Evolutionary conservation across 2,888 invertebrate genomes (phyloP).

Genomic region (Hypomecis atomaria): DNA sequence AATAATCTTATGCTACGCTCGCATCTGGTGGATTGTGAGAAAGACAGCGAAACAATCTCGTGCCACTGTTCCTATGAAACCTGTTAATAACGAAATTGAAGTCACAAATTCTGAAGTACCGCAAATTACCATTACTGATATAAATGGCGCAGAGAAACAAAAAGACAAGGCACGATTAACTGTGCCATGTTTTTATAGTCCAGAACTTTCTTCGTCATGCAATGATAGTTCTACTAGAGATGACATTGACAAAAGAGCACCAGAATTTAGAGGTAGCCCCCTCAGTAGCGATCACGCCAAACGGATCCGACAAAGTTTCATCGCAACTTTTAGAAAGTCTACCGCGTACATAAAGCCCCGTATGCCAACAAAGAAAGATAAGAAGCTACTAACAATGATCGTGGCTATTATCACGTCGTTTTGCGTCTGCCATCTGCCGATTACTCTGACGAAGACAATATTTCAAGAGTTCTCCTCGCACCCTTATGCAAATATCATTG

Average conservation of each 20-base stretch:
- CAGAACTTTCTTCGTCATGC: slow-evolving; percentile 60
- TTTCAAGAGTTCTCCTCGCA: slow-evolving; percentile 86
- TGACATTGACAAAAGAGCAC: slow-evolving; percentile 62
- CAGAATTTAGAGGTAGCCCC: slow-evolving; percentile 51
- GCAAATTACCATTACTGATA: slow-evolving; percentile 45
- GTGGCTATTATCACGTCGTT: slow-evolving; percentile 95
- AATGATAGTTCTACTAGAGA: slow-evolving; percentile 55
- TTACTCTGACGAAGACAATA: slow-evolving; percentile 93
- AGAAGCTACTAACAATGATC: slow-evolving; percentile 92
- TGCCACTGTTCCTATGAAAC: slow-evolving; percentile 53
- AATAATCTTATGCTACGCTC: slow-evolving; percentile 92
- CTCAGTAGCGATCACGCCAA: slow-evolving; percentile 53
- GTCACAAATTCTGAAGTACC: slow-evolving; percentile 61
- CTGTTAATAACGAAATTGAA: slow-evolving; percentile 54
- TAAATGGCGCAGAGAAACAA: slow-evolving; percentile 33
- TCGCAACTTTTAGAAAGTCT: slow-evolving; percentile 64
- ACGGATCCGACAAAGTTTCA: slow-evolving; percentile 58
- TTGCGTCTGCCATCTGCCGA: slow-evolving; percentile 95
- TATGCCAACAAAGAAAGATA: slow-evolving; percentile 90
- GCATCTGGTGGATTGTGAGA: slow-evolving; percentile 92
- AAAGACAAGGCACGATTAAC: slow-evolving; percentile 34
- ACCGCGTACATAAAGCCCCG: slow-evolving; percentile 79
- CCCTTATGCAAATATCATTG: slow-evolving; percentile 89
- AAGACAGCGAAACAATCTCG: slow-evolving; percentile 87
- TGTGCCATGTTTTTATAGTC: slow-evolving; percentile 50